Conservation (phyloP, 2,888 invertebrate genomes). For the Parnassius mnemosyne region DNA sequence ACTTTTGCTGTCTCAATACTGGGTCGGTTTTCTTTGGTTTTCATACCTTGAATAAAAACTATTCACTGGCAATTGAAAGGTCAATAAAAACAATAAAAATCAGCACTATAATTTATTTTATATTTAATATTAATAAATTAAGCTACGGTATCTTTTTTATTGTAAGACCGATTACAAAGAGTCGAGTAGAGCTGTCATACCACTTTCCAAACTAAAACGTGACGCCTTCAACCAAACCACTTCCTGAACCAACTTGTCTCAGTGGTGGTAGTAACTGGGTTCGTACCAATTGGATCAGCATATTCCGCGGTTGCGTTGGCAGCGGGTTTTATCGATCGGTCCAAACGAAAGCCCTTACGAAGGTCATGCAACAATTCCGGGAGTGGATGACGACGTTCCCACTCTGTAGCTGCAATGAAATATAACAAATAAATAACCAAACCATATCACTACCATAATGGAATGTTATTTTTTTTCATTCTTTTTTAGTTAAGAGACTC, state of each 20-base stretch:
- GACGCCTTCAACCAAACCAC: slow-evolving; percentile 36
- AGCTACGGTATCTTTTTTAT: too few relatives aligned
- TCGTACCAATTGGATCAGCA: slow-evolving; percentile 43
- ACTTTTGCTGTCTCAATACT: too few relatives aligned
- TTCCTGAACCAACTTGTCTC: slow-evolving; percentile 42
- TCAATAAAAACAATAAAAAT: neutral
- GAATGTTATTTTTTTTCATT: too few relatives aligned
- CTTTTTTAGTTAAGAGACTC: too few relatives aligned
- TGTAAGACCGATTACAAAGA: neutral
- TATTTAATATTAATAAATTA: neutral
- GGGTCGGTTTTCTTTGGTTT: too few relatives aligned
- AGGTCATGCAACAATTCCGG: slow-evolving; percentile 56
- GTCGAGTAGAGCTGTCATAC: neutral
- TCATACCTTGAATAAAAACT: too few relatives aligned
- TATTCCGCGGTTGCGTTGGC: slow-evolving; percentile 36
- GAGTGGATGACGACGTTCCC: slow-evolving; percentile 49
- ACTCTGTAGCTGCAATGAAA: slow-evolving; percentile 48
- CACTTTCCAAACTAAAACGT: too few relatives aligned
- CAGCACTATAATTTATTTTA: neutral
- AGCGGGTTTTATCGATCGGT: slow-evolving; percentile 29
- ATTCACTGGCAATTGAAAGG: slow-evolving; percentile 48
- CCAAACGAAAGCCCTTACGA: slow-evolving; percentile 48
- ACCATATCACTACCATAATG: too few relatives aligned
- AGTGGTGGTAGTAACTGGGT: slow-evolving; percentile 39
- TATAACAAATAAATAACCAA: neutral